Base-by-base conservation (phyloP, 2,888 invertebrate species). In the Apamea crenata region DNA sequence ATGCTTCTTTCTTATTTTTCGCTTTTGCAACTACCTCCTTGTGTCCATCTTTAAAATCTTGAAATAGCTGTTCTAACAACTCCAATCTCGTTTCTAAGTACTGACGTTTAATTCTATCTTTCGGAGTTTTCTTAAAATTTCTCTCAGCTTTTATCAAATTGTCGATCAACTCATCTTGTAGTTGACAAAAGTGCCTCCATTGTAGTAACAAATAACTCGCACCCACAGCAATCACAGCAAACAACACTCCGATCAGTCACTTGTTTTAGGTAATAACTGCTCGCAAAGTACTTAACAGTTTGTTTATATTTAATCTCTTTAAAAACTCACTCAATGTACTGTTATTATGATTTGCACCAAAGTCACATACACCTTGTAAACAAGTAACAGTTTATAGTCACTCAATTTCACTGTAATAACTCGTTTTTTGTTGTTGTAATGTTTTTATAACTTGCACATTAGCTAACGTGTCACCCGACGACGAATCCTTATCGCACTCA, bases 381-480 rank as follows among this genome's bases (percentile, higher is more conserved):
- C 59, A 59, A 59, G n/a, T 59, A 59, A n/a, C n/a, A n/a, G 59
- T 59, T 59, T 59, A n/a, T 59, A 59, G 59, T 59, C 59, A n/a
- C n/a, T 59, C 59, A 59, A 56, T 56, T 12, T 25, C n/a, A 59
- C 59, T n/a, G 5, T 59, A 59, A n/a, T 12, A 25, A 14, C 25
- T 56, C 25, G 56, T 56, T 56, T 56, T 36, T 3, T 25, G n/a
- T 25, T 0, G n/a, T n/a, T n/a, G n/a, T n/a, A 53, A 53, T 25
- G 21, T 16, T 53, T 53, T 53, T 56, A 56, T 56, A 25, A 56
- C 56, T 56, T 25, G 56, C 56, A 25, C 21, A 25, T 21, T n/a
- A n/a, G n/a, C n/a, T 25, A 56, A 25, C 53, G 21, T 56, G 25
- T 53, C 53, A 53, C 8, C 53, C 21, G 53, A 53, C 8, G 53